These are phyloP conservation scores for Pseudorasbora parva DNA, from an alignment of 2,113 vertebrate genomes.

Conservation along the genomic window DNA sequence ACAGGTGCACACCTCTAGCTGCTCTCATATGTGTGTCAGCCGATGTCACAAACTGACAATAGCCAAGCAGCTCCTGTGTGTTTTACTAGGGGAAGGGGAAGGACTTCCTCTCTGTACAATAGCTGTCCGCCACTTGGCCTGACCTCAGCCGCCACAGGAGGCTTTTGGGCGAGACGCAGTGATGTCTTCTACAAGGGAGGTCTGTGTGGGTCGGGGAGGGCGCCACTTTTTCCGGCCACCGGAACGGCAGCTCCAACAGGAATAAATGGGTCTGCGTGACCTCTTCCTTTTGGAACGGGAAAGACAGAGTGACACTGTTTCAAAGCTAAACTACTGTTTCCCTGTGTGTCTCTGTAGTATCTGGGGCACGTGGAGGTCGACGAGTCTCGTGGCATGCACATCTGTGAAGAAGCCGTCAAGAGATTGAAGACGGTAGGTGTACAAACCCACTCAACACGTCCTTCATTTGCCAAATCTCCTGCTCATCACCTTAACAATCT, in stretches of 20 bases:
- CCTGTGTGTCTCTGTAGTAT: constrained; percentile 80
- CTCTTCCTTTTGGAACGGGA: neutral
- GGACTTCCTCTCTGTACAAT: constrained; percentile 80
- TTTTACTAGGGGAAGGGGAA: constrained; percentile 72
- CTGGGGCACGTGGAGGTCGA: constrained; percentile 97
- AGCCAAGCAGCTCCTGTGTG: constrained; percentile 37
- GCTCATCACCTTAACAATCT: neutral
- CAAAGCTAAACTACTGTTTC: neutral
- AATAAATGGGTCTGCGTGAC: neutral
- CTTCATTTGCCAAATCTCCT: constrained; percentile 22
- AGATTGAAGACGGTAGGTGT: constrained; percentile 95
- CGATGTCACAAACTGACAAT: constrained; percentile 23
- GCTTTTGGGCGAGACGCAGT: constrained; percentile 34
- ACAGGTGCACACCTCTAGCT: neutral
- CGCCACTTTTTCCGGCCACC: constrained; percentile 8
- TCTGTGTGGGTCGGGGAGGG: neutral
- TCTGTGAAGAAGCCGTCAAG: constrained; percentile 99
- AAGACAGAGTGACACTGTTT: constrained; percentile 6
- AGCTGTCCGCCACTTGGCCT: constrained; percentile 42
- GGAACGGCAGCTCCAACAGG: neutral
- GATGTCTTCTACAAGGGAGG: constrained; percentile 43
- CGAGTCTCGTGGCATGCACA: constrained; percentile 98
- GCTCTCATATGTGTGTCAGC: constrained; percentile 34
- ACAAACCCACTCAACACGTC: no score
- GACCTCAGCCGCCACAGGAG: constrained; percentile 27